Evolutionary conservation across 1,140 invertebrate species (phyloP), one percentile per base, ranked within the genome.

Genomic region (Dermatophagoides farinae): DNA sequence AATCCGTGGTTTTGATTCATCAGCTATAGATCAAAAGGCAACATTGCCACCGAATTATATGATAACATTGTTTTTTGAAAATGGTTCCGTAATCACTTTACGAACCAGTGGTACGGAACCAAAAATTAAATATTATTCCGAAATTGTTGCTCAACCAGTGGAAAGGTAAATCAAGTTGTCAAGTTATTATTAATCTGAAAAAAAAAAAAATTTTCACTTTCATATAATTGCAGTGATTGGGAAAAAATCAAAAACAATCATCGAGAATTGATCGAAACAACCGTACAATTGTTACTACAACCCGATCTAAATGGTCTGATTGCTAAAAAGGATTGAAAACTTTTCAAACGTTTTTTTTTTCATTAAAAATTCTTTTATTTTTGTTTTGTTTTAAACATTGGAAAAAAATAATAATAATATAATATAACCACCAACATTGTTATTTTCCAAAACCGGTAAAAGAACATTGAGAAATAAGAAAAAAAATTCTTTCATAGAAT

Each of bases 91-190:
- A 10, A 77, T 84, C 0, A 97, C 90, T 0, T 72, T 98, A 10
- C 79, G 96, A 64, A 95, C 92, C 0, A 96, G 90, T 75, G 96
- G 96, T 20, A 99, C 96, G 0, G 96, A 99, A 72, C 95, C 95
- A 18, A 99, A 99, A 75, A 79, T 97, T 60, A 97, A 97, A 75
- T 97, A 95, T 72, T 97, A 97, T 72, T 86, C 86, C 0, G 93
- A 98, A 74, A 76, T 92, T 47, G 82, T 83, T 66, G 81, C 82
- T 65, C 69, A 75, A 18, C 80, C 82, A 0, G 74, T 76, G 44
- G 71, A 81, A 64, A 74, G 72, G 81, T 82, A 72, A 77, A 76
- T 65, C 44, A 61, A 54, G 50, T 55, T 9, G 10, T 59, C 40
- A 37, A 39, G 14, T 59, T 20, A 50, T 55, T 11, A 22, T 39